A percentile compares a stretch with the other conserved stretches of the same genome.
Conservation (phyloP, 2,113 vertebrate species). For the Illadopsis cleaveri region DNA sequence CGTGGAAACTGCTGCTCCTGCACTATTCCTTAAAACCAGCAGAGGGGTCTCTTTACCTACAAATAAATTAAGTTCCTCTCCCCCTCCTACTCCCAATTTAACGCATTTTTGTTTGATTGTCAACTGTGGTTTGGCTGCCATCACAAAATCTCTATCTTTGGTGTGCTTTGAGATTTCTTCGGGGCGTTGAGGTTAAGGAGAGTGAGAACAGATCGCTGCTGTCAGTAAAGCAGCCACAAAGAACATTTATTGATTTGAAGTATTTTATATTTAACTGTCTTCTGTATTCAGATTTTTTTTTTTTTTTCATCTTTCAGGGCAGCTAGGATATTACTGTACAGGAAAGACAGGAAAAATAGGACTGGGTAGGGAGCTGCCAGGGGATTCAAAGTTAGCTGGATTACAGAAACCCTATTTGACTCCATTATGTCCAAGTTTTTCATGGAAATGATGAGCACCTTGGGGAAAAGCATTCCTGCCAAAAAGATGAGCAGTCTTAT, state of each 20-base stretch:
- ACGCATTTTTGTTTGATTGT: conserved; percentile 9
- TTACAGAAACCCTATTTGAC: background rate
- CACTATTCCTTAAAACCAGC: conserved; percentile 23
- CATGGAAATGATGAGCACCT: conserved; percentile 14
- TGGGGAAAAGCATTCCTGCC: conserved; percentile 26
- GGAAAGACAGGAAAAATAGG: background rate
- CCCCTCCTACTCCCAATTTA: background rate
- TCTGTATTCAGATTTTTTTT: background rate
- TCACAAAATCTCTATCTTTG: conserved; percentile 15
- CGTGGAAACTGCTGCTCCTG: background rate
- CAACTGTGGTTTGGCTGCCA: conserved; percentile 16
- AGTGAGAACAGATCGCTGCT: conserved; percentile 42
- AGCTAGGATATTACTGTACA: background rate
- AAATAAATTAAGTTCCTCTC: background rate
- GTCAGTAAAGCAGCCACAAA: conserved; percentile 45
- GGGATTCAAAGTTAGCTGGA: background rate
- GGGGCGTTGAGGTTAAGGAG: conserved; percentile 34
- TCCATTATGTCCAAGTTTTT: conserved; percentile 39
- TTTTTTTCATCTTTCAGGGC: background rate
- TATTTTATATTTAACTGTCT: conserved; percentile 51
- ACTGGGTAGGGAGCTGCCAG: background rate
- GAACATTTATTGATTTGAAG: conserved; percentile 55
- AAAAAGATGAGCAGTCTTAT: conserved; percentile 61
- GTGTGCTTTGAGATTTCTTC: conserved; percentile 38
- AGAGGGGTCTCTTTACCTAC: conserved; percentile 43